phyloP scores from a whole-genome alignment of 2,888 invertebrate species.

The Epinotia brunnichana region DNA sequence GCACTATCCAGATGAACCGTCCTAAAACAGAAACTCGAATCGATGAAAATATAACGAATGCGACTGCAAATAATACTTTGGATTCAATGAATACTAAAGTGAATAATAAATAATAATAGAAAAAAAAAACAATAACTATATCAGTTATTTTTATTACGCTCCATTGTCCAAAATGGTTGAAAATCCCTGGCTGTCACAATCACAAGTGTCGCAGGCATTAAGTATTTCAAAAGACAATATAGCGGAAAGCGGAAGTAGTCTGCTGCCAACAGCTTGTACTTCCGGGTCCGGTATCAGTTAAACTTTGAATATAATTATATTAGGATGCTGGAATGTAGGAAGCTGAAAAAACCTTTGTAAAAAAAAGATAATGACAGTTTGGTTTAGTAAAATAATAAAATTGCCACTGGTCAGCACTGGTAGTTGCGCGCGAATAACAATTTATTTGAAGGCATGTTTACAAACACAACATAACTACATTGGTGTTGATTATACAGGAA shows the following conservation, averaged over 20 bases:
- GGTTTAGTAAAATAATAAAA: not conserved
- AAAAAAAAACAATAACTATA: too few species aligned
- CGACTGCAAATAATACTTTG: too few species aligned
- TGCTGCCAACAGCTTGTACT: not conserved
- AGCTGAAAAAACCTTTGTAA: not conserved
- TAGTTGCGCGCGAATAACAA: constrained; percentile 8
- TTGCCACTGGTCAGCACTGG: not conserved
- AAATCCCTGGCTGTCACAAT: not conserved
- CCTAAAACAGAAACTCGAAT: too few species aligned
- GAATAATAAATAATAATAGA: too few species aligned
- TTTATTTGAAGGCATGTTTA: too few species aligned
- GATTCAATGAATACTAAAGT: too few species aligned
- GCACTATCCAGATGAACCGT: too few species aligned
- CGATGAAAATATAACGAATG: too few species aligned
- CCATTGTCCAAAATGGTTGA: constrained; percentile 6
- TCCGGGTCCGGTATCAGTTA: constrained; percentile 15
- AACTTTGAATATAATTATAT: not conserved
- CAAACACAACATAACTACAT: too few species aligned
- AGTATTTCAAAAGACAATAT: constrained; percentile 3
- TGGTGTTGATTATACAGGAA: too few species aligned
- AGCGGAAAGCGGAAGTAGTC: not conserved
- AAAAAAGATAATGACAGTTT: not conserved
- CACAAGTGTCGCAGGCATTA: not conserved
- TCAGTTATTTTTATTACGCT: not conserved
- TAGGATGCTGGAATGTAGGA: not conserved